A percentile compares a stretch with the other conserved stretches of the same genome.
Evolutionary conservation across 2,888 invertebrate genomes (phyloP).

Genomic region (Oeneis ivallda): DNA sequence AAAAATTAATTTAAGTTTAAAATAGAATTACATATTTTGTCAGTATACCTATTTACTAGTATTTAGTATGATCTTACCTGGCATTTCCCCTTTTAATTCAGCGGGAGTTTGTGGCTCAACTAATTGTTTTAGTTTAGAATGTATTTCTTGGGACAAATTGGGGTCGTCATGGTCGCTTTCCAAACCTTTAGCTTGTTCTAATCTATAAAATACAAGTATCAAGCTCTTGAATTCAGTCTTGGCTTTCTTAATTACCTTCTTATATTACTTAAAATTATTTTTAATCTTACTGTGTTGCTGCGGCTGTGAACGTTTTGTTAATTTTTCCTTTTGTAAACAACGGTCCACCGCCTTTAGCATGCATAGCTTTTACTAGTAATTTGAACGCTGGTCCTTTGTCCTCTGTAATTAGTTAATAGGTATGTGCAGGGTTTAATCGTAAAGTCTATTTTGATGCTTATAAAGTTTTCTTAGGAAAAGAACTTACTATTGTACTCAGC

Average conservation of each 20-base stretch:
- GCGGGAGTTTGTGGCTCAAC: slow-evolving; percentile 48
- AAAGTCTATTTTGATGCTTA: background rate
- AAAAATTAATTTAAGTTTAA: slow-evolving; percentile 32
- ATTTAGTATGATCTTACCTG: slow-evolving; percentile 45
- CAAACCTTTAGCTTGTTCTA: slow-evolving; percentile 57
- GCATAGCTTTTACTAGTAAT: slow-evolving; percentile 55
- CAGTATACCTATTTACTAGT: too few relatives aligned
- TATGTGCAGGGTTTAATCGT: background rate
- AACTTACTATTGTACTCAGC: slow-evolving; percentile 67
- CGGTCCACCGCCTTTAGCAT: slow-evolving; percentile 46
- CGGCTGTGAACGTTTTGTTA: slow-evolving; percentile 49
- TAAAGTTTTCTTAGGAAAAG: background rate
- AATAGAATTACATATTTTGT: too few relatives aligned
- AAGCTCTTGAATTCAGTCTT: background rate
- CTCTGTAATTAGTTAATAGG: slow-evolving; percentile 51
- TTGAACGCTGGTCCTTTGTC: slow-evolving; percentile 66
- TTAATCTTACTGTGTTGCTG: slow-evolving; percentile 58
- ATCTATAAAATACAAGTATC: slow-evolving; percentile 43
- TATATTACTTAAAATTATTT: background rate
- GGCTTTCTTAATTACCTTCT: background rate
- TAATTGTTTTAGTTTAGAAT: slow-evolving; percentile 47
- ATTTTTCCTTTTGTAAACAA: slow-evolving; percentile 56
- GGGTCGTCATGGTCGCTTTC: slow-evolving; percentile 64
- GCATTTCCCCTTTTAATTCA: slow-evolving; percentile 59
- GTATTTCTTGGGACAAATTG: slow-evolving; percentile 57